phyloP scores from a whole-genome alignment of 2,113 vertebrate genomes.

The Aspidoscelis tigris region DNA sequence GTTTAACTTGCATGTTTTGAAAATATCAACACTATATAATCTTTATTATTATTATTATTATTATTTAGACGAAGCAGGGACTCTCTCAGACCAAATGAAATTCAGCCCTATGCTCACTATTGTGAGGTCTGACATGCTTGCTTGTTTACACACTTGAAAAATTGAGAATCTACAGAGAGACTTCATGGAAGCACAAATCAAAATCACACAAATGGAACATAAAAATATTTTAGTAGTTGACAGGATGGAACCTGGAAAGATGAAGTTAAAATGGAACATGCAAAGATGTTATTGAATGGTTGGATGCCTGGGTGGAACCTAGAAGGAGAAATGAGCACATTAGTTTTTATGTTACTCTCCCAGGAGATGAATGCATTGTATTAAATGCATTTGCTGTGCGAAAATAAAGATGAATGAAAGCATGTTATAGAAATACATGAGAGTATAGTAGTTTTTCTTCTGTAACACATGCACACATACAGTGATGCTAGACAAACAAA shows the following conservation, averaged over 20 bases:
- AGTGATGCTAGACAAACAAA: background rate
- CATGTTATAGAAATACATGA: background rate
- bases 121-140: background rate
- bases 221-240: constrained; percentile 44
- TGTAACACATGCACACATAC: background rate
- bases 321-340: constrained; percentile 67
- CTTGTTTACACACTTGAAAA: background rate
- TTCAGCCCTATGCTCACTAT: background rate
- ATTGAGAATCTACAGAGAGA: constrained; percentile 35
- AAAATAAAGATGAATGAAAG: constrained; percentile 30
- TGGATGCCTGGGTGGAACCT: constrained; percentile 49
- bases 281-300: constrained; percentile 41
- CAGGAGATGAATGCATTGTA: constrained; percentile 26
- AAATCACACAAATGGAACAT: constrained; percentile 32
- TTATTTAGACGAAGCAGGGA: background rate
- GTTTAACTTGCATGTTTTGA: no score
- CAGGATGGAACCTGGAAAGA: constrained; percentile 46
- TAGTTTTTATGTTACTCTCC: constrained; percentile 34
- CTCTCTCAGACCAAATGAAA: background rate
- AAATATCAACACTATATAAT: background rate
- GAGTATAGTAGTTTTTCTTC: background rate
- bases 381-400: constrained; percentile 13
- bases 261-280: constrained; percentile 40
- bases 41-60: background rate
- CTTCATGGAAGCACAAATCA: constrained; percentile 4